Conservation (phyloP, 2,888 invertebrate genomes). For the Anoplius nigerrimus region DNA sequence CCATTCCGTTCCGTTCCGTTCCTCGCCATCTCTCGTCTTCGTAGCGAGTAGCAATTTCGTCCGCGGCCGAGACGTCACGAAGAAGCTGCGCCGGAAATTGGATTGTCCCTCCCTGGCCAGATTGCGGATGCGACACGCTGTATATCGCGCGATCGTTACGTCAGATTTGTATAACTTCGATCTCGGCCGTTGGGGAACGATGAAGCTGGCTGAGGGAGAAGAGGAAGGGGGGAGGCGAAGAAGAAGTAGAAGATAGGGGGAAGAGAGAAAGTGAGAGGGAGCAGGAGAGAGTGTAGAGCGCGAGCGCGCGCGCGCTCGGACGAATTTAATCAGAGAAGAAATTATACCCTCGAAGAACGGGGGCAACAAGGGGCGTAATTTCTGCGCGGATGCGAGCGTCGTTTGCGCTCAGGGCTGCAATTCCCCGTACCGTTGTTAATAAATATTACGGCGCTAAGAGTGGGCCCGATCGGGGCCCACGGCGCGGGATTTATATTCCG, state of each 20-base stretch:
- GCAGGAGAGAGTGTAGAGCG: background rate
- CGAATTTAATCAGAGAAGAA: no score
- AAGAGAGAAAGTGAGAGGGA: background rate
- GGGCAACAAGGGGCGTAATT: no score
- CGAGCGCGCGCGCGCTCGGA: background rate
- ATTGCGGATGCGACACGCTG: background rate
- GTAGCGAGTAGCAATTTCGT: slow-evolving; percentile 42
- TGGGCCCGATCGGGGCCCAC: no score
- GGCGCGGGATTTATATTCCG: no score
- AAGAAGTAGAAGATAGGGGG: background rate
- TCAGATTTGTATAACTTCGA: background rate
- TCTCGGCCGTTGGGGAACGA: background rate
- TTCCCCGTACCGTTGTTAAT: no score
- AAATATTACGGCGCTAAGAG: no score
- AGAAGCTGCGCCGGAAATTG: slow-evolving; percentile 52
- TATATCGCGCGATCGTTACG: slow-evolving; percentile 17
- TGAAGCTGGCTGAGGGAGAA: background rate
- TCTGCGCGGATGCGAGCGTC: no score
- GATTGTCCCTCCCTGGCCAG: slow-evolving; percentile 28
- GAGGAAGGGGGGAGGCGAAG: no score
- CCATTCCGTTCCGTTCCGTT: no score
- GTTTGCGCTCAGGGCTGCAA: no score
- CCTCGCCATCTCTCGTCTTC: slow-evolving; percentile 4
- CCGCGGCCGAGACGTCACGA: slow-evolving; percentile 33
- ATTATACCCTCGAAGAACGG: no score